A percentile compares a stretch with the other conserved stretches of the same genome.
Evolutionary conservation across 2,113 vertebrate species (phyloP).

Genomic region (Lycocorax pyrrhopterus): DNA sequence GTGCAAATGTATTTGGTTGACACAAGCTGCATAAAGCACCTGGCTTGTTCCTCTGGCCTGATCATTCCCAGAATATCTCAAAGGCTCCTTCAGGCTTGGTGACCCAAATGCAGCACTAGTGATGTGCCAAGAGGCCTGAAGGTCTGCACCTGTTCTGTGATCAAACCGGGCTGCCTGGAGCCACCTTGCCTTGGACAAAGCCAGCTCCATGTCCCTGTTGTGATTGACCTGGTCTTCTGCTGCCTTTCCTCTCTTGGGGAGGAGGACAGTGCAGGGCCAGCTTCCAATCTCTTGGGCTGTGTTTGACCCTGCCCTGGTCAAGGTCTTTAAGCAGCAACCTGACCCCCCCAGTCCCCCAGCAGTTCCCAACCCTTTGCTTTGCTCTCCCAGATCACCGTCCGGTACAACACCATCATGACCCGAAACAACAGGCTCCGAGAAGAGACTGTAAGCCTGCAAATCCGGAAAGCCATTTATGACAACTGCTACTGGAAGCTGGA

Average conservation of each 20-base stretch:
- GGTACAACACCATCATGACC: background rate
- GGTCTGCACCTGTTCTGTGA: slow-evolving; percentile 16
- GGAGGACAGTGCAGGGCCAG: background rate
- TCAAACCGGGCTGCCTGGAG: background rate
- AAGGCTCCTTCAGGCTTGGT: background rate
- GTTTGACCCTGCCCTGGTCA: background rate
- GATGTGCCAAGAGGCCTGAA: background rate
- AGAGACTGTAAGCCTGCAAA: background rate
- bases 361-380: background rate
- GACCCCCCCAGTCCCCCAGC: background rate
- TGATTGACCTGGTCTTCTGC: rapidly evolving
- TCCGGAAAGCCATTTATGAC: slow-evolving; percentile 1
- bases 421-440: background rate
- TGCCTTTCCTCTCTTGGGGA: background rate
- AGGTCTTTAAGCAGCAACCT: background rate
- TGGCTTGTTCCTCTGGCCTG: background rate
- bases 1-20: background rate
- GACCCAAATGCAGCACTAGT: background rate
- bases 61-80: background rate
- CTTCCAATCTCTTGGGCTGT: background rate
- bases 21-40: background rate
- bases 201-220: background rate
- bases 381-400: background rate
- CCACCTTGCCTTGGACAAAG: background rate
- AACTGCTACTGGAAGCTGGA: slow-evolving; percentile 31